Conservation (phyloP, 1,140 invertebrate genomes). For the Acyrthosiphon pisum region DNA sequence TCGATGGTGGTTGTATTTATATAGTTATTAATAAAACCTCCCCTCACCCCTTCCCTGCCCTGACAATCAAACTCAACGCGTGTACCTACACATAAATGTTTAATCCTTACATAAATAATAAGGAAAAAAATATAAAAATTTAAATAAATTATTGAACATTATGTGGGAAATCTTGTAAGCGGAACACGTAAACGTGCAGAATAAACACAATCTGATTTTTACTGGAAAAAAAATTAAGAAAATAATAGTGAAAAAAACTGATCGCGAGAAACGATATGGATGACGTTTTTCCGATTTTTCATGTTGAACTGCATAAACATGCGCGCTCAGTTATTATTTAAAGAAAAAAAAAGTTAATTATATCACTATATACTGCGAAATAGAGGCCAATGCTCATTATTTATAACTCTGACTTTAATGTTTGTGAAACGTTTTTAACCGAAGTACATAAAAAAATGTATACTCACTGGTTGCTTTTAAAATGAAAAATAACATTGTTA, state of each 20-base stretch:
- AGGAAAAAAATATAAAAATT: background rate
- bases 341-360: constrained; percentile 17
- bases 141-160: background rate
- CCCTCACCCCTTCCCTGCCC: no score
- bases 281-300: background rate
- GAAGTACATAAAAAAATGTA: background rate
- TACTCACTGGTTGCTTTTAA: background rate
- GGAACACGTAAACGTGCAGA: background rate
- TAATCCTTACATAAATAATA: background rate
- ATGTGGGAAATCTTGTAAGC: background rate
- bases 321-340: background rate
- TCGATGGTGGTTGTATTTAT: background rate
- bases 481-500: background rate
- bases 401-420: background rate
- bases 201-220: background rate
- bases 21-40: background rate
- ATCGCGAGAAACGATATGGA: background rate
- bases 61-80: background rate
- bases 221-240: background rate
- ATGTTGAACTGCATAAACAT: background rate
- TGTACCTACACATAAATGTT: constrained; percentile 1
- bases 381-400: background rate
- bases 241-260: background rate
- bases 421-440: background rate
- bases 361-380: background rate